Percentiles rank a stretch among this genome's conserved stretches.
phyloP scores from a whole-genome alignment of 2,888 invertebrate genomes.

The Chrysomela aeneicollis region DNA sequence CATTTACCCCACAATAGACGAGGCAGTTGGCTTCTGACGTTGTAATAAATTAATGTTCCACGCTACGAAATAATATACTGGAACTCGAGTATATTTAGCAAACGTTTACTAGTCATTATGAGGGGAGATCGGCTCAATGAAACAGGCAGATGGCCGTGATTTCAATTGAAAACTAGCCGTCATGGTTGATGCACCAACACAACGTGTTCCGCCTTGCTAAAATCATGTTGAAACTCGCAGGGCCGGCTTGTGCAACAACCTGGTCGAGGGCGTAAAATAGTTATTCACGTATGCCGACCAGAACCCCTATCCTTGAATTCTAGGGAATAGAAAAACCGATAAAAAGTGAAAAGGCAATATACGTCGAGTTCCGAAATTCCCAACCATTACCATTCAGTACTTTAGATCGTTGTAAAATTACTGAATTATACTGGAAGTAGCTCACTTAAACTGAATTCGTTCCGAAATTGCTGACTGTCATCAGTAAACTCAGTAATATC shows the following conservation, averaged over 20 bases:
- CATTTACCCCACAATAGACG: conserved; percentile 52
- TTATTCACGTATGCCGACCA: too few species aligned
- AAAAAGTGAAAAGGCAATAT: too few species aligned
- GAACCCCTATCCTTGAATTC: too few species aligned
- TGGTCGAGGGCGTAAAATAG: too few species aligned
- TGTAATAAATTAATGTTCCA: conserved; percentile 59
- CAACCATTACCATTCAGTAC: too few species aligned
- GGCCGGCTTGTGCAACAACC: conserved; percentile 3
- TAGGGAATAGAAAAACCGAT: too few species aligned
- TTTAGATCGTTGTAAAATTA: too few species aligned
- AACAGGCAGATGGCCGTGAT: conserved; percentile 59
- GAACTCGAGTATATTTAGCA: conserved; percentile 59
- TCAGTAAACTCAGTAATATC: too few species aligned
- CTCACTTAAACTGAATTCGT: too few species aligned
- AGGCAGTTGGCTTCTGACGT: conserved; percentile 53
- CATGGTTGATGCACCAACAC: conserved; percentile 59
- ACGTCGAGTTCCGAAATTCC: too few species aligned
- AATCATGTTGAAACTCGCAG: conserved; percentile 45
- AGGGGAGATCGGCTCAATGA: conserved; percentile 54
- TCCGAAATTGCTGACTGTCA: too few species aligned
- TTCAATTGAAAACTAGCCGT: conserved; percentile 59
- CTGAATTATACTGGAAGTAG: too few species aligned
- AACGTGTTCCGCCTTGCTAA: conserved; percentile 51
- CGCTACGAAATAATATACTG: conserved; percentile 58
- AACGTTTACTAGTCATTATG: conserved; percentile 58